Base-by-base conservation (phyloP, 2,888 invertebrate genomes). In the Dexiosoma caninum region DNA sequence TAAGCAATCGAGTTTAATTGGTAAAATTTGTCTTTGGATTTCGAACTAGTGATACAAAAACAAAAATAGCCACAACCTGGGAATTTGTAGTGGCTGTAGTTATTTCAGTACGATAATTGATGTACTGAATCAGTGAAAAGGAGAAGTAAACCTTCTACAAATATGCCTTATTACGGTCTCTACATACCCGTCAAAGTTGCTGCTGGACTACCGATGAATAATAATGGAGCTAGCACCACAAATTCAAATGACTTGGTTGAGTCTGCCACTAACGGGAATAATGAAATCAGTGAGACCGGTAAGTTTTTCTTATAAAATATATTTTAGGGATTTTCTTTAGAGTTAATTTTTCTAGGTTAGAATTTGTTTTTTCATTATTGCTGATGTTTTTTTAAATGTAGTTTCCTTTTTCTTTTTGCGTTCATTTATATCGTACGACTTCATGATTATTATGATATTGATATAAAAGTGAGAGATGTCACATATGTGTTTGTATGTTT, bases 141-240 rank as follows among this genome's bases (percentile, higher is more conserved):
- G n/a, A 6, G n/a, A 12, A 40, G 0, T 9, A 59, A 70, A 55
- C 16, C 44, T 55, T 53, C 4, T 37, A 14, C 7, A 53, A 82
- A 75, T 69, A 84, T 84, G 84, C 78, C 84, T 51, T 84, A 77
- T 72, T 84, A 83, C 81, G 84, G 84, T 35, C 66, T 84, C 0
- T 83, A 82, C 35, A 79, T 84, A 66, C 84, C 84, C 46, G 69
- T 55, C n/a, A 81, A 78, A 53, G 57, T n/a, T n/a, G n/a, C 59
- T 37, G 77, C 49, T 44, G 62, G 32, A 35, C 27, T n/a, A 8
- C 7, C 32, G 9, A 21, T 44, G 7, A 21, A 12, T 9, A 53
- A 59, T n/a, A 71, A 71, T 12, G 59, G 59, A 19, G 27, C 51
- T 23, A 67, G n/a, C 30, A 23, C 74, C 35, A 32, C 60, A 60